Evolutionary conservation across 2,888 invertebrate species (phyloP).

Genomic region (Eupithecia abbreviata): DNA sequence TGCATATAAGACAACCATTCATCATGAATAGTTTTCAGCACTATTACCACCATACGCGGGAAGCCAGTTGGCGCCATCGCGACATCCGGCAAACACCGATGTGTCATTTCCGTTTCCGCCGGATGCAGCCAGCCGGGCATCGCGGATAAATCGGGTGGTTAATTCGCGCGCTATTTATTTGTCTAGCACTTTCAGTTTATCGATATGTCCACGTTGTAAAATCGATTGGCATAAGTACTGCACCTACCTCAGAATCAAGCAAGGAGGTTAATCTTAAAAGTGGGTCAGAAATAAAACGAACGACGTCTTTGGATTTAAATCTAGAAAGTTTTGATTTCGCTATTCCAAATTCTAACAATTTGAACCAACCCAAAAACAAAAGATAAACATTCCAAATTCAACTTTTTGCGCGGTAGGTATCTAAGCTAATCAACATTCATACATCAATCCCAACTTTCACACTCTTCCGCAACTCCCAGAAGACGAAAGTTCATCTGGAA

Average conservation of each 20-base stretch:
- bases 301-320: background rate
- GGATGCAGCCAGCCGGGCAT: constrained; percentile 66
- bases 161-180: constrained; percentile 66
- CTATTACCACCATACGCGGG: constrained; percentile 23
- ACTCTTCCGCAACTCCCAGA: constrained; percentile 43
- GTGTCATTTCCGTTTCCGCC: constrained; percentile 71
- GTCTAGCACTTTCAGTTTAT: constrained; percentile 41
- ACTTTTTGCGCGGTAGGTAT: background rate
- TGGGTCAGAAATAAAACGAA: background rate
- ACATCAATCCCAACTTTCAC: constrained; percentile 20
- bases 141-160: constrained; percentile 74
- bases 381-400: background rate
- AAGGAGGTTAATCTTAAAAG: background rate
- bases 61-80: constrained; percentile 57
- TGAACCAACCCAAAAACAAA: background rate
- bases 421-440: background rate
- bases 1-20: background rate
- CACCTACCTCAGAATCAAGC: background rate
- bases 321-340: background rate
- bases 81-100: constrained; percentile 67
- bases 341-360: background rate
- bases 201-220: background rate
- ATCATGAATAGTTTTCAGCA: constrained; percentile 21
- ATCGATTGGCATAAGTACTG: background rate
- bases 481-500: constrained; percentile 47